Evolutionary conservation across 2,113 vertebrate species (phyloP).

Genomic region (Galemys pyrenaicus): DNA sequence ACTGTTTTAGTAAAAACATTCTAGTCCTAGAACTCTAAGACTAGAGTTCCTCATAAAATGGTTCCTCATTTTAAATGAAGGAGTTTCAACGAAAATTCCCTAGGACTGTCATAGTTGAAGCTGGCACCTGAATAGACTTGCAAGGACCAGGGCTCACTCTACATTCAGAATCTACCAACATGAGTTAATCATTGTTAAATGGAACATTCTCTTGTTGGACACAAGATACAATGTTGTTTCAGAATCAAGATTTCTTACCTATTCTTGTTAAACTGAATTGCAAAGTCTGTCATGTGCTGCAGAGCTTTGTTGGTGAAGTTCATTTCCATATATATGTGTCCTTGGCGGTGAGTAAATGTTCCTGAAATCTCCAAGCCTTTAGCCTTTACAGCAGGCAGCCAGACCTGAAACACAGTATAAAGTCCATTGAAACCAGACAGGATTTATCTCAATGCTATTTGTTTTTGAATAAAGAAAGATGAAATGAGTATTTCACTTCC

Average conservation of each 20-base stretch:
- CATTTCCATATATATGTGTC: slow-evolving; percentile 99
- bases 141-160: neutral
- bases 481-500: slow-evolving; percentile 33
- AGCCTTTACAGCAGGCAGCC: slow-evolving; percentile 98
- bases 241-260: slow-evolving; percentile 86
- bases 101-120: neutral
- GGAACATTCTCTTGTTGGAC: neutral
- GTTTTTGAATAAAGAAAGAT: slow-evolving; percentile 24
- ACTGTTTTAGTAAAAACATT: slow-evolving; percentile 33
- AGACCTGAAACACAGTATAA: slow-evolving; percentile 89
- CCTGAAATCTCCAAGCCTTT: slow-evolving; percentile 98
- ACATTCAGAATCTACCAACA: neutral
- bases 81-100: neutral
- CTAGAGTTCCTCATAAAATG: too few relatives aligned
- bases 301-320: slow-evolving; percentile 98
- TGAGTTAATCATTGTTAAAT: neutral
- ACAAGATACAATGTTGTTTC: neutral
- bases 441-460: neutral
- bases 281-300: slow-evolving; percentile 99
- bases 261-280: slow-evolving; percentile 99
- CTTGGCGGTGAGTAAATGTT: slow-evolving; percentile 97
- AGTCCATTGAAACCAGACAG: slow-evolving; percentile 26
- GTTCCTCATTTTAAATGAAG: neutral
- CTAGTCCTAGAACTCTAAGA: neutral
- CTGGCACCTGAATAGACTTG: neutral